A percentile compares a stretch with the other conserved stretches of the same genome.
Conservation (phyloP, 2,797 vertebrate species). For the Cossypha caffra region DNA sequence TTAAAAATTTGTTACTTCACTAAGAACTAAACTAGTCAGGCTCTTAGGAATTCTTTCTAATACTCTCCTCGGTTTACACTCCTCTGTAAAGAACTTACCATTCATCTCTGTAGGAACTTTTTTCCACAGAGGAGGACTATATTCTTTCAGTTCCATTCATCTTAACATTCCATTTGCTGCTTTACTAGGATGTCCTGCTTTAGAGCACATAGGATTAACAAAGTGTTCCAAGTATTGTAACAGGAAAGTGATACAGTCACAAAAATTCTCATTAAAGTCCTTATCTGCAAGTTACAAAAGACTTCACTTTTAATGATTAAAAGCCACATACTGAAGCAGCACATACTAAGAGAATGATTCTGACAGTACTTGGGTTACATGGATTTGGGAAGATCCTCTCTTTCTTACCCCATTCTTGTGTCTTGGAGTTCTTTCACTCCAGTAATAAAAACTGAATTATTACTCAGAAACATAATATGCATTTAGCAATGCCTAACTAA, state of each 20-base stretch:
- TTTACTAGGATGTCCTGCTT: neutral
- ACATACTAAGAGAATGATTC: neutral
- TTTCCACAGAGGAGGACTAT: neutral
- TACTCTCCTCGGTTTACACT: neutral
- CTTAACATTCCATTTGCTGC: neutral
- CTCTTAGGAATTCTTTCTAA: neutral
- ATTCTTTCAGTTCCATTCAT: neutral
- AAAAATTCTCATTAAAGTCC: constrained; percentile 31
- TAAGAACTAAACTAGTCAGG: neutral
- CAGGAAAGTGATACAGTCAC: constrained; percentile 33
- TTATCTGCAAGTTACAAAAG: constrained; percentile 39
- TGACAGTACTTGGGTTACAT: neutral
- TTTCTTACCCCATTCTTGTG: neutral
- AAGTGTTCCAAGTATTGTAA: constrained; percentile 22
- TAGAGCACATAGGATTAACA: neutral
- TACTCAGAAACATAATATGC: neutral
- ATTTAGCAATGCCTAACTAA: neutral
- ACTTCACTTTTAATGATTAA: constrained; percentile 10
- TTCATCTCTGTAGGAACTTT: neutral
- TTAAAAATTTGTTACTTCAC: neutral
- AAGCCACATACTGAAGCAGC: neutral
- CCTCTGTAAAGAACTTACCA: neutral
- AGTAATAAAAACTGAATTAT: neutral
- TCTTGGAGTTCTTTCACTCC: neutral
- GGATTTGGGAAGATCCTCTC: neutral